Evolutionary conservation across 1,140 invertebrate species (phyloP), one percentile per base, ranked within the genome.

Genomic region (Doryteuthis pealeii): DNA sequence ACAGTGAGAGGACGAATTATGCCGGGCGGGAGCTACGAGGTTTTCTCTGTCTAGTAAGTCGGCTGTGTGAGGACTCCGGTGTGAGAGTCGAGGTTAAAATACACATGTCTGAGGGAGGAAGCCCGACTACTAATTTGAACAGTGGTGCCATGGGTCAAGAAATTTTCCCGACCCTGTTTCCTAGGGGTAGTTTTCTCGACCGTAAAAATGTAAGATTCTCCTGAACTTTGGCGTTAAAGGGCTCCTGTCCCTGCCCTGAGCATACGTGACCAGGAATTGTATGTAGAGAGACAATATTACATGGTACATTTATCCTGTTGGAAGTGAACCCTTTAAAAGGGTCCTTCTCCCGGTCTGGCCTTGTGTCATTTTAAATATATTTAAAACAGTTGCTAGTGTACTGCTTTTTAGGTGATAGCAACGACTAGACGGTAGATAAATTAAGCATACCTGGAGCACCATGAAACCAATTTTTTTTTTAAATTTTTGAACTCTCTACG

Each of bases 11-110:
- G 26, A 71, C 35, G n/a, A 28, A 15, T 43, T n/a, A 30, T 28
- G 35, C 22, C 40, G 18, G 26, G 10, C 45, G 35, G 30, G 22
- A 22, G 14, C 68, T 28, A 54, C 22, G 15, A 84, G 70, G 15
- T 58, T 49, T 70, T 84, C 82, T 12, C 82, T 71, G 70, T 84
- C 81, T 65, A 84, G 78, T 35, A 68, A 54, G 6, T 67, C n/a
- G 49, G 68, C 70, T 43, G 81, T 84, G 70, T 74, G 35, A 82
- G 78, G 10, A 77, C 70, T 31, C 77, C 79, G 22, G 79, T 75
- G 5, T 62, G 65, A n/a, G 65, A 18, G 72, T 80, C 73, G 2
- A 84, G 75, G 32, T 73, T 73, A 66, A 84, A 84, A 30, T 76
- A 73, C 3, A 62, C 31, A 31, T 78, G 78, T 1, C 30, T 10